Conservation (phyloP, 1,140 invertebrate species). For the Apis cerana region DNA sequence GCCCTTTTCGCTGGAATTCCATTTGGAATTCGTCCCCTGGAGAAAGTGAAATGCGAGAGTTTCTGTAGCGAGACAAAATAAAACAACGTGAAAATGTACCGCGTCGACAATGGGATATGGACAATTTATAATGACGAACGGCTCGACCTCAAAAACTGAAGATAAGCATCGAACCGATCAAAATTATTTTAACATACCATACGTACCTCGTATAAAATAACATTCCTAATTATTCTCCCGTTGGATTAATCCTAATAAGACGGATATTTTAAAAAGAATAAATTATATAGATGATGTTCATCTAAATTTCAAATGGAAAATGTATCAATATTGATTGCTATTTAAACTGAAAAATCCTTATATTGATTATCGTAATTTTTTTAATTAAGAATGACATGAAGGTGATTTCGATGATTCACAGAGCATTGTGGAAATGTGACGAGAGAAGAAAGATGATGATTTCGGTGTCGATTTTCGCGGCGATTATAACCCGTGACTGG, state of each 20-base stretch:
- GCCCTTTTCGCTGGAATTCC: constrained; percentile 61
- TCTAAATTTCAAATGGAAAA: too few species aligned
- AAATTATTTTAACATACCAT: background rate
- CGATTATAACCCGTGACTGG: constrained; percentile 26
- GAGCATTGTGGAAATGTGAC: background rate
- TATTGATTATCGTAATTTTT: too few species aligned
- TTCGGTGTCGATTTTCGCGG: constrained; percentile 8
- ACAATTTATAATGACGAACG: constrained; percentile 45
- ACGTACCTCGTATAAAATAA: background rate
- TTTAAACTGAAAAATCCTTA: too few species aligned
- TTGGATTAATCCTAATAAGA: too few species aligned
- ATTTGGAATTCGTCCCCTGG: constrained; percentile 55
- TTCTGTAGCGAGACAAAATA: constrained; percentile 56
- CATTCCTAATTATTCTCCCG: background rate
- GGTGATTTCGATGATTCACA: too few species aligned
- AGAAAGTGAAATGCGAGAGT: constrained; percentile 62
- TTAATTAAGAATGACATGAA: too few species aligned
- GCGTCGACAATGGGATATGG: constrained; percentile 31
- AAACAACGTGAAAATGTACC: constrained; percentile 16
- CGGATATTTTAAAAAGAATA: background rate
- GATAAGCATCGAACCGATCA: constrained; percentile 43
- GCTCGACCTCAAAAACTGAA: constrained; percentile 39
- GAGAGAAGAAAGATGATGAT: background rate
- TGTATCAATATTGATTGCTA: too few species aligned
- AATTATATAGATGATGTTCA: background rate